Conservation (phyloP, 2,888 invertebrate species). For the Rhagonycha fulva region DNA sequence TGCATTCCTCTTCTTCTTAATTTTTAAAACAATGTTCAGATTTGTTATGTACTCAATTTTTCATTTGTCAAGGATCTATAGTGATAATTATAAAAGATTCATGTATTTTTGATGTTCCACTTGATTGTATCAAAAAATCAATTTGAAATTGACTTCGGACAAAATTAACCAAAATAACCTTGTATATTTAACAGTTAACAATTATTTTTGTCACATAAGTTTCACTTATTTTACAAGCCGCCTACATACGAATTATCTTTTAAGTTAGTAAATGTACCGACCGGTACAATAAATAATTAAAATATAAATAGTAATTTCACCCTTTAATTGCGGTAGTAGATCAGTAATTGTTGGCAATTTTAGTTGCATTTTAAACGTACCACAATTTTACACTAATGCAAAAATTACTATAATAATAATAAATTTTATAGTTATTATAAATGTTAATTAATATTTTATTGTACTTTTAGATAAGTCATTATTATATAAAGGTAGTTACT, state of each 20-base stretch:
- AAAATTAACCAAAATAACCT: not conserved
- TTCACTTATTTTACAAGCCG: constrained; percentile 11
- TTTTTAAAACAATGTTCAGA: too few species aligned
- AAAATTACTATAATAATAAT: constrained; percentile 11
- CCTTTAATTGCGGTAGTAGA: constrained; percentile 19
- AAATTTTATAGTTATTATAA: constrained; percentile 13
- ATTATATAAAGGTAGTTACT: not conserved
- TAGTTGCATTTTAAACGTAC: constrained; percentile 10
- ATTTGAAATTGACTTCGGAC: not conserved
- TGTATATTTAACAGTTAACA: not conserved
- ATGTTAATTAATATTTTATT: constrained; percentile 22
- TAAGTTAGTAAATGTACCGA: constrained; percentile 24
- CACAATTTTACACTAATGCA: not conserved
- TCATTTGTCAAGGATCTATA: too few species aligned
- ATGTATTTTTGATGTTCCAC: too few species aligned
- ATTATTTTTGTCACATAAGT: constrained; percentile 10
- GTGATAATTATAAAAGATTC: too few species aligned
- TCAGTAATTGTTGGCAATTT: constrained; percentile 11
- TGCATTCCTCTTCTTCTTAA: too few species aligned
- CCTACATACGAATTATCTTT: constrained; percentile 36
- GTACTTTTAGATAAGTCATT: constrained; percentile 17
- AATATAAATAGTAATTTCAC: constrained; percentile 30
- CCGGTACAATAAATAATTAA: constrained; percentile 26
- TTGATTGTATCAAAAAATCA: not conserved
- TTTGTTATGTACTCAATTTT: too few species aligned